Evolutionary conservation across 2,797 vertebrate genomes (phyloP).

Genomic region (Neosilurus hyrtlii): DNA sequence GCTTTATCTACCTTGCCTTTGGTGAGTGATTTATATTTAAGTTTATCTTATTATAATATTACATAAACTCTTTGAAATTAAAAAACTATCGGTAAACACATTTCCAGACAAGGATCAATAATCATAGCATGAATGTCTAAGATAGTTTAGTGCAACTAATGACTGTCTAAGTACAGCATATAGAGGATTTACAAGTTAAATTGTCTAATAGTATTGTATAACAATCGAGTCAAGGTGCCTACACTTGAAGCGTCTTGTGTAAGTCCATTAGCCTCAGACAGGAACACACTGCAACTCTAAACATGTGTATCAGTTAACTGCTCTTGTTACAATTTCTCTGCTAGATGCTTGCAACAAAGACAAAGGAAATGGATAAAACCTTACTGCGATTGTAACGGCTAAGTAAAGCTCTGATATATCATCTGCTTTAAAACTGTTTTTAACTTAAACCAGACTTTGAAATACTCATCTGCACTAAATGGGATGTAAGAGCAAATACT

Average conservation of each 20-base stretch:
- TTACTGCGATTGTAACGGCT: too few relatives aligned
- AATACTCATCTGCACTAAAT: background rate
- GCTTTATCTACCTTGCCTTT: too few relatives aligned
- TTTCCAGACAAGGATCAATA: background rate
- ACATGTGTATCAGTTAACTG: background rate
- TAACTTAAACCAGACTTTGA: background rate
- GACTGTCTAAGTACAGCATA: background rate
- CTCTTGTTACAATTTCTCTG: background rate
- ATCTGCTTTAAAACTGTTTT: background rate
- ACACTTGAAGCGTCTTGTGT: background rate
- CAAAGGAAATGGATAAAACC: background rate
- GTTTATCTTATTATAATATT: too few relatives aligned
- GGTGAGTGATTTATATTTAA: too few relatives aligned
- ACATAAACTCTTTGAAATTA: background rate
- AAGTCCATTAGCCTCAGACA: background rate
- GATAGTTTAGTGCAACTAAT: slow-evolving; percentile 5
- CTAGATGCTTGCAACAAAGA: background rate
- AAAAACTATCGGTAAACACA: background rate
- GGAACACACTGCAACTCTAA: slow-evolving; percentile 3
- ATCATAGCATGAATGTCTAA: background rate
- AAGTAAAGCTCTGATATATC: background rate
- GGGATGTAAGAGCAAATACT: background rate
- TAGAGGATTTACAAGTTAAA: background rate
- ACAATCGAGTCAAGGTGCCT: background rate
- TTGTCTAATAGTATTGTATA: background rate